Evolutionary conservation across 30 jellyfish, hydroid and myxozoan species (phyloP).

Genomic region (Turritopsis dohrnii): DNA sequence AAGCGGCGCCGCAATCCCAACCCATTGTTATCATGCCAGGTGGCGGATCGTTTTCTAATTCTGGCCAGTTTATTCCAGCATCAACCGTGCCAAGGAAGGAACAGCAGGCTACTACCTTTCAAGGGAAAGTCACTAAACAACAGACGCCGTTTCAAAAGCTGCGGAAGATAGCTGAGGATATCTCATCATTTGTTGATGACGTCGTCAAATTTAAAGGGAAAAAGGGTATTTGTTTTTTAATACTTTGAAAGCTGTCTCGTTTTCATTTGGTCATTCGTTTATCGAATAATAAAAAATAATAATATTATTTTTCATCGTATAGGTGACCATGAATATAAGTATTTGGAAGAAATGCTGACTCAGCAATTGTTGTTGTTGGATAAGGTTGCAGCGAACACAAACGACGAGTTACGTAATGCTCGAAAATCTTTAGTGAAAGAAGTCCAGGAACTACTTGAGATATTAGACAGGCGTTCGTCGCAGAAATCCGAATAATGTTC

Average conservation of each 20-base stretch:
- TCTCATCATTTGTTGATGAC: constrained; percentile 27
- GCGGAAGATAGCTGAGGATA: constrained; percentile 24
- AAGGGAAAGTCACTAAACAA: constrained; percentile 6
- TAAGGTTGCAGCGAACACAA: constrained; percentile 48
- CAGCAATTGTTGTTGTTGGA: constrained; percentile 64
- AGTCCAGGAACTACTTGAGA: constrained; percentile 59
- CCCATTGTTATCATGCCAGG: constrained; percentile 88
- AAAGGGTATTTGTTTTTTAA: constrained; percentile 26
- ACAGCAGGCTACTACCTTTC: not conserved
- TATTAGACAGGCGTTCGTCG: constrained; percentile 52
- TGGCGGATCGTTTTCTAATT: constrained; percentile 21
- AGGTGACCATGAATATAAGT: constrained; percentile 60
- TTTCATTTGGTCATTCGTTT: too few relatives aligned
- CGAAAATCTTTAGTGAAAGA: constrained; percentile 60
- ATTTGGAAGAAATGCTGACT: constrained; percentile 77
- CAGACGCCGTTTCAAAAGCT: constrained; percentile 19
- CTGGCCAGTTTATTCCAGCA: constrained; percentile 15
- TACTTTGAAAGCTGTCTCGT: too few relatives aligned
- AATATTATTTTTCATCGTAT: too few relatives aligned
- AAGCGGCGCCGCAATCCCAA: constrained; percentile 10
- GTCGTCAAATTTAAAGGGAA: constrained; percentile 34
- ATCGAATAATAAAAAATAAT: too few relatives aligned
- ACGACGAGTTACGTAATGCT: constrained; percentile 57
- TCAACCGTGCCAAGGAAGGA: constrained; percentile 3
- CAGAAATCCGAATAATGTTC: not conserved